A percentile compares a stretch with the other conserved stretches of the same genome.
phyloP scores from a whole-genome alignment of 2,888 invertebrate species.

The Drosophila longiperda region DNA sequence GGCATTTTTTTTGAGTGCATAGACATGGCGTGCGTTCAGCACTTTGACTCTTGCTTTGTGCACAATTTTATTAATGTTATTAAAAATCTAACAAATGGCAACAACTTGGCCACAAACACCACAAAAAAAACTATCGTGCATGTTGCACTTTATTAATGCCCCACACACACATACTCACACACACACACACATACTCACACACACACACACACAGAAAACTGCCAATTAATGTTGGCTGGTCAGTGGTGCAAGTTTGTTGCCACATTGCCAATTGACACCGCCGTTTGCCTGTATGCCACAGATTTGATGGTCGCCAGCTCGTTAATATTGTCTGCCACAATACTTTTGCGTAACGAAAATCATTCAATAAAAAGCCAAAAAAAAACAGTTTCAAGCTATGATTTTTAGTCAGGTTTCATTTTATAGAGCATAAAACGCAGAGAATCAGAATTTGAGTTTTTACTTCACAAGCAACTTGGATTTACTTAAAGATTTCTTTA shows the following conservation, averaged over 20 bases:
- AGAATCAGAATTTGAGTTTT: neutral
- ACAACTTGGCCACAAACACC: slow-evolving; percentile 39
- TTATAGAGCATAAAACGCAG: neutral
- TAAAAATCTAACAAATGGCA: slow-evolving; percentile 79
- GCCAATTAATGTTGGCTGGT: slow-evolving; percentile 56
- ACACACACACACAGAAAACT: slow-evolving; percentile 12
- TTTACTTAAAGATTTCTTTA: neutral
- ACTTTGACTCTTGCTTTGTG: slow-evolving; percentile 75
- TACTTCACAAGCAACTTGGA: neutral
- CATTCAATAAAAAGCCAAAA: slow-evolving; percentile 1
- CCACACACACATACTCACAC: slow-evolving; percentile 1
- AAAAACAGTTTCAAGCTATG: neutral
- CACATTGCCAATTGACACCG: slow-evolving; percentile 43
- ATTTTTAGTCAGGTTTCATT: neutral
- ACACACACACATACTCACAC: slow-evolving; percentile 4
- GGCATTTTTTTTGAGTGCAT: neutral
- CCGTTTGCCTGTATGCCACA: slow-evolving; percentile 1
- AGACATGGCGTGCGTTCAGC: slow-evolving; percentile 54
- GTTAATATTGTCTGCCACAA: slow-evolving; percentile 26
- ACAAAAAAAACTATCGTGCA: slow-evolving; percentile 5
- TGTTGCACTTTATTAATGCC: slow-evolving; percentile 55
- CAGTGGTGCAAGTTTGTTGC: slow-evolving; percentile 50
- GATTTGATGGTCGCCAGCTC: slow-evolving; percentile 17
- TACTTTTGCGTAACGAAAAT: slow-evolving; percentile 39
- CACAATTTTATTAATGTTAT: slow-evolving; percentile 79